Conservation (phyloP, 2,113 vertebrate genomes). For the Cricetomys ansorgei region DNA sequence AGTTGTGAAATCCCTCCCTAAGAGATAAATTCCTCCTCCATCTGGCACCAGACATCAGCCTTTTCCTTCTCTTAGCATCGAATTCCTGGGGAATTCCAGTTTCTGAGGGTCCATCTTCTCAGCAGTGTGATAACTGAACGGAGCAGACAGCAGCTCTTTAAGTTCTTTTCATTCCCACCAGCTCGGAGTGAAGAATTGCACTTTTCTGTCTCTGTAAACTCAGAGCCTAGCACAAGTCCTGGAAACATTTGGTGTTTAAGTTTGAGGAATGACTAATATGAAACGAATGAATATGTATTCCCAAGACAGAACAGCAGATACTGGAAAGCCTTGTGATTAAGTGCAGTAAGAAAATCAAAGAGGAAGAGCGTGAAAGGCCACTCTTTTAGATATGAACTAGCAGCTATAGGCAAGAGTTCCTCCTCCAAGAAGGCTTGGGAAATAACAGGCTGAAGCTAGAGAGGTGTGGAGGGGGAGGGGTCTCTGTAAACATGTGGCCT, state of each 20-base stretch:
- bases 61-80: not conserved
- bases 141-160: not conserved
- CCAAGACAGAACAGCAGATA: not conserved
- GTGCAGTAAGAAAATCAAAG: not conserved
- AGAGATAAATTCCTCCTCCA: not conserved
- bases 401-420: not conserved
- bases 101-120: not conserved
- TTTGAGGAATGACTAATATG: constrained; percentile 26
- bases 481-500: not conserved
- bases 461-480: not conserved
- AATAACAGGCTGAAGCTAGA: not conserved
- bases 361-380: not conserved
- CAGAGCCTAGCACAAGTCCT: not conserved
- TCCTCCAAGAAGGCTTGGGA: not conserved
- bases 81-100: not conserved
- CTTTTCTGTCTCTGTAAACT: not conserved
- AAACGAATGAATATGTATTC: not conserved
- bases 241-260: not conserved
- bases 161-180: too few species aligned
- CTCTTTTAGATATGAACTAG: not conserved
- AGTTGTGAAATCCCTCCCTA: too few species aligned
- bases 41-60: not conserved
- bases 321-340: not conserved
- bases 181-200: not conserved
- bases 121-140: not conserved